These are phyloP conservation scores for Dasysyrphus tricinctus DNA, from an alignment of 2,888 invertebrate genomes.

Conservation along the genomic window DNA sequence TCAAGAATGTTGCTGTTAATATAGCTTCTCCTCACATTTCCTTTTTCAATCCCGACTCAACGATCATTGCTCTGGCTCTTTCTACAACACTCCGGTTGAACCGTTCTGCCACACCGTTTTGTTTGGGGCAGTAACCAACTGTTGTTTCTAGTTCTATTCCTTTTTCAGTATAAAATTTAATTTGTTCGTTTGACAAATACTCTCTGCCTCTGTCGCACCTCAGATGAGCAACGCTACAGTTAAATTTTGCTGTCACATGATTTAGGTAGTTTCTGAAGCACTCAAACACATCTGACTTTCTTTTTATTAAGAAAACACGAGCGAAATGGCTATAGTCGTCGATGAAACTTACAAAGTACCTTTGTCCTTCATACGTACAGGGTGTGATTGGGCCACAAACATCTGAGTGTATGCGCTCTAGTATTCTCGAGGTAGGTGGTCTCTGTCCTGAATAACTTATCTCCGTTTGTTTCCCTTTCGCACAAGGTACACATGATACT, in stretches of 20 bases:
- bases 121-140: background rate
- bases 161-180: background rate
- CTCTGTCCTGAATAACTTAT: background rate
- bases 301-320: conserved; percentile 30
- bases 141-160: background rate
- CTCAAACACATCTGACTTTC: conserved; percentile 13
- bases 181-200: too few relatives aligned
- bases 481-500: too few relatives aligned
- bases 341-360: conserved; percentile 43
- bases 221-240: too few relatives aligned
- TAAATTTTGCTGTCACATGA: too few relatives aligned
- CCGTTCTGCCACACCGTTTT: background rate
- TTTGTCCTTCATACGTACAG: conserved; percentile 18
- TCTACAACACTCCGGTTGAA: too few relatives aligned
- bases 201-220: too few relatives aligned
- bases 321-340: conserved; percentile 51
- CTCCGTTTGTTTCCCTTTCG: conserved; percentile 15
- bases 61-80: background rate
- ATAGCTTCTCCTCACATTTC: background rate
- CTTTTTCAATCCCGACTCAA: background rate
- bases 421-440: conserved; percentile 36
- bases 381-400: conserved; percentile 53
- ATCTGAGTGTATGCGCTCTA: conserved; percentile 57
- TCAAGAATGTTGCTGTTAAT: background rate
- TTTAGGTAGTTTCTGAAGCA: too few relatives aligned